Percentiles rank a stretch among this genome's conserved stretches.
These are phyloP conservation scores for Electrona antarctica DNA, from an alignment of 2,113 vertebrate genomes.

Conservation along the genomic window DNA sequence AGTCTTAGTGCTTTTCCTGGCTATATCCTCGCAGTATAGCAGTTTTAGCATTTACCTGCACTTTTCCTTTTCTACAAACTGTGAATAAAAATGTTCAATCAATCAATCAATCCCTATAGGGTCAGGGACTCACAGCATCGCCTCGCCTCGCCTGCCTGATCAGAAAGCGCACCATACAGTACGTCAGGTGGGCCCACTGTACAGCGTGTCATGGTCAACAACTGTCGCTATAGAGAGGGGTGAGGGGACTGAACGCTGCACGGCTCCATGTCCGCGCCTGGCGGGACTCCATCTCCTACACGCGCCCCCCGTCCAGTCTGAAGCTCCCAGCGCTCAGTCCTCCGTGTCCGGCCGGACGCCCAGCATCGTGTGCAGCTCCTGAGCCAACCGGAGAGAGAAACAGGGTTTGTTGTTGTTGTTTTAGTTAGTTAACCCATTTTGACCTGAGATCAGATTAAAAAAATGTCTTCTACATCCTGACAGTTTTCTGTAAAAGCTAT, in stretches of 20 bases:
- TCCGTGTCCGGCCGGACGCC: constrained; percentile 88
- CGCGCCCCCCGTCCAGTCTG: background rate
- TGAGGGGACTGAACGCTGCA: background rate
- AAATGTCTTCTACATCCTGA: too few species aligned
- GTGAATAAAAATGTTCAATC: too few species aligned
- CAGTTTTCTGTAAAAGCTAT: too few species aligned
- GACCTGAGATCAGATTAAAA: too few species aligned
- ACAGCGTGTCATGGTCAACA: background rate
- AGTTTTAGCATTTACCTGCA: background rate
- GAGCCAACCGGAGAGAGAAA: constrained; percentile 50
- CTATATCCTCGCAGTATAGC: background rate
- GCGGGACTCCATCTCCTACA: too few species aligned
- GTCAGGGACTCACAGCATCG: constrained; percentile 6
- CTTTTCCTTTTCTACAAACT: too few species aligned
- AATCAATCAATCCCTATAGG: too few species aligned
- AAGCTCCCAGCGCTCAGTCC: constrained; percentile 77
- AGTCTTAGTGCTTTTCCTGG: background rate
- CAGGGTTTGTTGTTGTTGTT: too few species aligned
- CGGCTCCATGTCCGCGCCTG: background rate
- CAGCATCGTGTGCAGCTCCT: constrained; percentile 88
- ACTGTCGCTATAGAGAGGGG: background rate
- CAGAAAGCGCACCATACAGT: background rate
- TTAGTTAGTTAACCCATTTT: too few species aligned
- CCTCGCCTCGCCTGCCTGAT: constrained; percentile 3
- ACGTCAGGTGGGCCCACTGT: background rate